Evolutionary conservation across 2,797 vertebrate species (phyloP).

Genomic region (Gallinago solitaria): DNA sequence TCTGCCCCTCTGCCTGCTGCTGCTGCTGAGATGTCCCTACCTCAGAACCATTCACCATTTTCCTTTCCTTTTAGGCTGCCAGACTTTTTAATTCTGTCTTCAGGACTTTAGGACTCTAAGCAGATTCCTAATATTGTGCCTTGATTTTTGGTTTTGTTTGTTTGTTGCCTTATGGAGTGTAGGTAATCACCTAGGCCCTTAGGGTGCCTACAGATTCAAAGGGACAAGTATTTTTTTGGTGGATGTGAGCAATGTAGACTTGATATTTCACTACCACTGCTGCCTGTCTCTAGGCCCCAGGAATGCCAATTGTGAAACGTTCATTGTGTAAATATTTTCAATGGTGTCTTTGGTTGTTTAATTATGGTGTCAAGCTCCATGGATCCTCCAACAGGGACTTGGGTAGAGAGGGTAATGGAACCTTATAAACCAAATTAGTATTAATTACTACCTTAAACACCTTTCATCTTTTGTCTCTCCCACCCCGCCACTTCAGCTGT

Average conservation of each 20-base stretch:
- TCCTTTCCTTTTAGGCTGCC: not conserved
- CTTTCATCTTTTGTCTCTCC: not conserved
- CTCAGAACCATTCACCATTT: not conserved
- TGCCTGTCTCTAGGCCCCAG: not conserved
- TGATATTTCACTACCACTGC: not conserved
- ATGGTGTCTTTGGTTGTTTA: not conserved
- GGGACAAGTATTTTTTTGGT: accelerated
- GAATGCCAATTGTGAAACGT: not conserved
- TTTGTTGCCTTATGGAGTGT: not conserved
- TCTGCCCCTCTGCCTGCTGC: not conserved
- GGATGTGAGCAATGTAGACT: not conserved
- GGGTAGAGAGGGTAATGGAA: not conserved
- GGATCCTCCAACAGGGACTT: not conserved
- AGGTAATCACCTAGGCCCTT: not conserved
- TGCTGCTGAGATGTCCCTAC: not conserved
- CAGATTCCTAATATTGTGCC: not conserved
- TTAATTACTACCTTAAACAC: not conserved
- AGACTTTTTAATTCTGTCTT: not conserved
- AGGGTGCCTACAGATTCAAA: not conserved
- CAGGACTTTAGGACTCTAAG: not conserved
- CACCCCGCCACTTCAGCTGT: not conserved
- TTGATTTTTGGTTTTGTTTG: not conserved
- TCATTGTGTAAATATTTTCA: not conserved
- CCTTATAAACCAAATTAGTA: not conserved
- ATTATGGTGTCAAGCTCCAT: not conserved